Conservation (phyloP, 2,113 vertebrate genomes). For the Sarotherodon lohbergeri region DNA sequence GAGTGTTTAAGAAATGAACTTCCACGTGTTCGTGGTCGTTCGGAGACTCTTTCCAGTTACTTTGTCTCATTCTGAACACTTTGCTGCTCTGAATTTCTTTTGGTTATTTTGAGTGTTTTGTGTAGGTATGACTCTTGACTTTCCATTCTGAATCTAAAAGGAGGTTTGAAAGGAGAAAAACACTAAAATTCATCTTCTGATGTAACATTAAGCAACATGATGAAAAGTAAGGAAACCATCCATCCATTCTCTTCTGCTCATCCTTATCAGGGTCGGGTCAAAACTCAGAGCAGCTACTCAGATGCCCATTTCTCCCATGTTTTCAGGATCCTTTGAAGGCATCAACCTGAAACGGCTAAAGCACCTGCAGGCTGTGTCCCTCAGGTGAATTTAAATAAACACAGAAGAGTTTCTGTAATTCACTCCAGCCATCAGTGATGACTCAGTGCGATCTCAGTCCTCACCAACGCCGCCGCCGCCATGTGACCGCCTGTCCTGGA, state of each 20-base stretch:
- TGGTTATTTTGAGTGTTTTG: background rate
- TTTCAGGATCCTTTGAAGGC: background rate
- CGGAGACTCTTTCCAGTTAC: background rate
- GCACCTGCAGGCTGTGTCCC: background rate
- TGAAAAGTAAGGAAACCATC: too few relatives aligned
- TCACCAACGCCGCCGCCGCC: background rate
- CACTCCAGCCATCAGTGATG: background rate
- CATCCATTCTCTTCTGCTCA: background rate
- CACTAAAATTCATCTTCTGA: accelerated
- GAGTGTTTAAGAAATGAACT: background rate
- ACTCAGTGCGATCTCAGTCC: background rate
- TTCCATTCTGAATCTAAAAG: background rate
- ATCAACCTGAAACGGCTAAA: background rate
- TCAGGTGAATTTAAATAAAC: background rate
- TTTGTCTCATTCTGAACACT: background rate
- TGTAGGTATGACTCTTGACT: background rate
- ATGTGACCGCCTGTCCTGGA: background rate
- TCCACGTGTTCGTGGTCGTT: background rate
- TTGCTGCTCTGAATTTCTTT: background rate
- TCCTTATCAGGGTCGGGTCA: accelerated
- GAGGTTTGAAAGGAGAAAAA: background rate
- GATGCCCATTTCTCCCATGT: background rate
- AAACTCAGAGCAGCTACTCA: background rate
- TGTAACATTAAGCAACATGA: background rate
- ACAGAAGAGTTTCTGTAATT: background rate